A percentile compares a stretch with the other conserved stretches of the same genome.
These are phyloP conservation scores for Drosophila pectinifera DNA, from an alignment of 1,140 invertebrate species.

Conservation along the genomic window DNA sequence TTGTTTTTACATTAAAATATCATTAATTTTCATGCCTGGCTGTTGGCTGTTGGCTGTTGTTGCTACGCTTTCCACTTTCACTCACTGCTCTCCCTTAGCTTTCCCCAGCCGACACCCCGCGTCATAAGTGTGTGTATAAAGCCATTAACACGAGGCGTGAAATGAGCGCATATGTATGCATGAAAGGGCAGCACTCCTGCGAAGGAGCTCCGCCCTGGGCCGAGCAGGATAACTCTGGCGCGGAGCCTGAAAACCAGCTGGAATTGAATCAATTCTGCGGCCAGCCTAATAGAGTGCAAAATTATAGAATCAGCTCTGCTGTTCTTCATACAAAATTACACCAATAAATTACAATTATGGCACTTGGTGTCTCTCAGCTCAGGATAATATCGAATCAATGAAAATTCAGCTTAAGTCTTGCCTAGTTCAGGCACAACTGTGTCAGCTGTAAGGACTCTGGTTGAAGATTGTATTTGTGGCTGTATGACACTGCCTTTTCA, in stretches of 20 bases:
- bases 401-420: not conserved
- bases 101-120: constrained; percentile 11
- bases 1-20: constrained; percentile 83
- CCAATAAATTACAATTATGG: constrained; percentile 6
- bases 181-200: constrained; percentile 4
- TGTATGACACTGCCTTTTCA: not conserved
- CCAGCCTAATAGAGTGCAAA: constrained; percentile 10
- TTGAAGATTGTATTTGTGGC: accelerated
- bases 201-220: not conserved
- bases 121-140: constrained; percentile 41
- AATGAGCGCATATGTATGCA: constrained; percentile 37
- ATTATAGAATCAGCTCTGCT: not conserved
- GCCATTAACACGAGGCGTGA: constrained; percentile 64
- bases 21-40: constrained; percentile 75
- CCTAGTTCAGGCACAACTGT: not conserved
- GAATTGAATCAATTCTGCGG: constrained; percentile 12
- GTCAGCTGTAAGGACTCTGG: no score
- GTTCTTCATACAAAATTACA: not conserved
- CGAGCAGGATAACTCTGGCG: not conserved
- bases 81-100: not conserved
- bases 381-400: not conserved
- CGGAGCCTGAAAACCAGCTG: no score
- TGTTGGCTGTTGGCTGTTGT: constrained; percentile 37
- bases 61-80: constrained; percentile 12
- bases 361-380: not conserved